Conservation (phyloP, 2,888 invertebrate species). For the Drosophila tanythrix region DNA sequence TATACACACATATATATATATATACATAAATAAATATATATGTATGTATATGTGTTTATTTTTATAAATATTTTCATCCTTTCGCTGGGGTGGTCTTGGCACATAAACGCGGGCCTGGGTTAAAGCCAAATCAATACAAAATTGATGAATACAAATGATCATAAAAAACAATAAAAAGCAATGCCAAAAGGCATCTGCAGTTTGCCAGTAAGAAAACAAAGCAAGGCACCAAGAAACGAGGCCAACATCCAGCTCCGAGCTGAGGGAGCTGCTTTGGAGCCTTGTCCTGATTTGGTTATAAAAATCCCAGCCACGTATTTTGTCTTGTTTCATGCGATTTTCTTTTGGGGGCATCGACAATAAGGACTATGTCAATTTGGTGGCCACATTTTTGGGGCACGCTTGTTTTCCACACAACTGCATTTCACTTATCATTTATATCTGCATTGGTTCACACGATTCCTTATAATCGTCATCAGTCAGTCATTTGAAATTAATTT, state of each 20-base stretch:
- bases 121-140: slow-evolving; percentile 69
- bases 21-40: neutral
- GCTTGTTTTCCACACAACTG: slow-evolving; percentile 52
- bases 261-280: slow-evolving; percentile 4
- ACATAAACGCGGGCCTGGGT: slow-evolving; percentile 48
- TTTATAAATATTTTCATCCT: slow-evolving; percentile 56
- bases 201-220: slow-evolving; percentile 38
- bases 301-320: slow-evolving; percentile 74
- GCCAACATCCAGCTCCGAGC: slow-evolving; percentile 9
- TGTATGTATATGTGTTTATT: slow-evolving; percentile 7
- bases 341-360: slow-evolving; percentile 28
- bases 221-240: slow-evolving; percentile 35
- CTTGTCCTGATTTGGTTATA: slow-evolving; percentile 77
- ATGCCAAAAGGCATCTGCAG: slow-evolving; percentile 72
- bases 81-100: slow-evolving; percentile 50
- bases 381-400: slow-evolving; percentile 2
- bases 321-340: slow-evolving; percentile 26
- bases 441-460: slow-evolving; percentile 22
- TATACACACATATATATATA: neutral
- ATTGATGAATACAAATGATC: slow-evolving; percentile 81
- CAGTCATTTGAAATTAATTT: slow-evolving; percentile 76
- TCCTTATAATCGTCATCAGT: slow-evolving; percentile 56
- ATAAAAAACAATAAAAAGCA: slow-evolving; percentile 81
- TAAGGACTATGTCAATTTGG: slow-evolving; percentile 1
- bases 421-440: slow-evolving; percentile 65